phyloP scores from a whole-genome alignment of 2,888 invertebrate species.

The Acrocera orbiculus region DNA sequence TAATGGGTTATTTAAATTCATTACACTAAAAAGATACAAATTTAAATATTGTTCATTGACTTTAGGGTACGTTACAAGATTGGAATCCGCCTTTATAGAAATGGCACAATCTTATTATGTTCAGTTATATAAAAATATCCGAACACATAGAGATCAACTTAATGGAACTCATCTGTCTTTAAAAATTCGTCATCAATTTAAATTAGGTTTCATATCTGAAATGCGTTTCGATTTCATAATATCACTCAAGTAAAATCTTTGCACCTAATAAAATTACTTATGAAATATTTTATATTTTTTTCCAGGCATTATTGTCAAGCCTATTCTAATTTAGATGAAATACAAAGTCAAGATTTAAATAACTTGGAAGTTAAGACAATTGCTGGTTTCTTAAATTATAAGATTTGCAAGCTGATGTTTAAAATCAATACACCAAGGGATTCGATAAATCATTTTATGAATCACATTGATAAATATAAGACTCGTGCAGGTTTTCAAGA shows the following conservation, averaged over 20 bases:
- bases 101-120: conserved; percentile 85
- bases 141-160: conserved; percentile 75
- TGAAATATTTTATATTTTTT: conserved; percentile 10
- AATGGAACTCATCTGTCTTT: conserved; percentile 81
- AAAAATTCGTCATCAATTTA: conserved; percentile 91
- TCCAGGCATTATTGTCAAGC: conserved; percentile 66
- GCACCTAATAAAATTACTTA: not conserved
- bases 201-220: conserved; percentile 90
- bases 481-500: conserved; percentile 63
- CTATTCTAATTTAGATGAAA: conserved; percentile 76
- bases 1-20: conserved; percentile 34
- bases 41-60: not conserved
- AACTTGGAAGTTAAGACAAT: conserved; percentile 83
- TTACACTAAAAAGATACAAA: not conserved
- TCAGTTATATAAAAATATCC: conserved; percentile 68
- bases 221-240: conserved; percentile 74
- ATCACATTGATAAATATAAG: conserved; percentile 81
- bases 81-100: conserved; percentile 89
- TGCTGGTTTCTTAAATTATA: conserved; percentile 91
- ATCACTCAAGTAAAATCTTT: conserved; percentile 48
- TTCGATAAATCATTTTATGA: conserved; percentile 84
- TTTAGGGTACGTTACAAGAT: conserved; percentile 43
- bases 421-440: conserved; percentile 77
- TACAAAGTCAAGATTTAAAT: conserved; percentile 77
- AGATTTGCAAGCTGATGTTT: conserved; percentile 83